Base-by-base conservation (phyloP, 1,140 invertebrate genomes). In the Camponotus floridanus region DNA sequence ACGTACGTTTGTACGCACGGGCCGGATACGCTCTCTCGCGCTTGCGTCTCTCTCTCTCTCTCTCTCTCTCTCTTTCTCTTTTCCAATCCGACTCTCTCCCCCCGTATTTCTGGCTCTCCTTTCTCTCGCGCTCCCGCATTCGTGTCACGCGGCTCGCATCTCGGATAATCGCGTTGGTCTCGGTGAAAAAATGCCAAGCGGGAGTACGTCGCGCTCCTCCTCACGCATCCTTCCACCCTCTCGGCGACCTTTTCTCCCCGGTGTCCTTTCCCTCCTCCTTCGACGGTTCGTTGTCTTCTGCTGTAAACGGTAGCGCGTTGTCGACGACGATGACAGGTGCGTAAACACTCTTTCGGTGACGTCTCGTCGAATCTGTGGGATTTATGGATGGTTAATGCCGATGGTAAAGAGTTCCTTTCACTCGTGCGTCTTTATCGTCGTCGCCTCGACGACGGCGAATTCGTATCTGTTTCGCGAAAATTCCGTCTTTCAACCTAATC, bases 61-160 rank as follows among this genome's bases (percentile, higher is more conserved):
- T 36, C 36, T 62, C 45, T 61, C 64, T 51, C 31, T 31, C 73
- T 48, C 33, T 61, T 36, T 64, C 65, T 36, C 2, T 84, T 42
- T 13, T 48, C 45, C 45, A 45, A 45, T 45, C 42, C 42, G 42
- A 45, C 26, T 51, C 68, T 36, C 26, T 26, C 9, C 45, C 18
- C 26, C 51, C 64, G 74, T 55, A 67, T 88, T 84, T 85, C 78
- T 86, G 79, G 13, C 84, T 85, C 88, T 85, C 91, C 86, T 91
- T 91, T 92, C 90, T 91, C 86, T 92, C 88, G 88, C 91, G 88
- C 92, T 91, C 90, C 91, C 91, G 90, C 91, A 92, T 91, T 90
- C 92, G 92, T 92, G 89, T 92, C 92, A 92, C 85, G 90, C 90
- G 91, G 92, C 85, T 90, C 73, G 89, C 88, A 91, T 87, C 89